Base-by-base conservation (phyloP, 2,113 vertebrate species). In the Chlamydotis undulata region DNA sequence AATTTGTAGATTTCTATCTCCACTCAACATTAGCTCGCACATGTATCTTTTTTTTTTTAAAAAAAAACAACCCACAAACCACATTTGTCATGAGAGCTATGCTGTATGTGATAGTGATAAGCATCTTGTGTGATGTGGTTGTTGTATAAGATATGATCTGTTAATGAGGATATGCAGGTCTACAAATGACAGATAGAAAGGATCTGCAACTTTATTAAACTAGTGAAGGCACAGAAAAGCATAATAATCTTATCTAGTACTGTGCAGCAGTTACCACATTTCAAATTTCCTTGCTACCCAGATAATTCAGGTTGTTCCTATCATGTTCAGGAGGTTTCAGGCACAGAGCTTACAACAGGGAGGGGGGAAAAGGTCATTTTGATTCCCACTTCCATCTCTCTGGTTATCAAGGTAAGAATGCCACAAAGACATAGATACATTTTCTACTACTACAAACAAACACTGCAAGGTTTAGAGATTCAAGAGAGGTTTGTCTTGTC, bases 141-240 rank as follows among this genome's bases (percentile, higher is more conserved):
- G 33, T 75, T 84, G 67, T 79, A 73, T 91, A 90, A 53, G 37
- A 43, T 21, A 56, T 33, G 26, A 85, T 79, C 81, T 96, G 43
- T 64, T 94, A 71, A 79, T 76, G 61, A 91, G 61, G 49, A 75
- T 78, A 28, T 22, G 22, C 74, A 93, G 90, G 47, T 75, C 57
- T 82, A 35, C 31, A 53, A 86, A 65, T 37, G 39, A 87, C 80
- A 88, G 57, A 67, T 47, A 75, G 19, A 65, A 75, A 74, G 64
- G 60, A 41, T 67, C 71, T 92, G 83, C 29, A 80, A 56, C 43
- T 91, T 91, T 69, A 84, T 87, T 50, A 61, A 90, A 64, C 24
- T 57, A n/a, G 7, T 55, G 52, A 85, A 83, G 45, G 39, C 65
- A 65, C 0, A 0, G 35, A 35, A 84, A 89, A 59, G 10, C 12